Base-by-base conservation (phyloP, 2,113 vertebrate genomes). In the Hippolais icterina region DNA sequence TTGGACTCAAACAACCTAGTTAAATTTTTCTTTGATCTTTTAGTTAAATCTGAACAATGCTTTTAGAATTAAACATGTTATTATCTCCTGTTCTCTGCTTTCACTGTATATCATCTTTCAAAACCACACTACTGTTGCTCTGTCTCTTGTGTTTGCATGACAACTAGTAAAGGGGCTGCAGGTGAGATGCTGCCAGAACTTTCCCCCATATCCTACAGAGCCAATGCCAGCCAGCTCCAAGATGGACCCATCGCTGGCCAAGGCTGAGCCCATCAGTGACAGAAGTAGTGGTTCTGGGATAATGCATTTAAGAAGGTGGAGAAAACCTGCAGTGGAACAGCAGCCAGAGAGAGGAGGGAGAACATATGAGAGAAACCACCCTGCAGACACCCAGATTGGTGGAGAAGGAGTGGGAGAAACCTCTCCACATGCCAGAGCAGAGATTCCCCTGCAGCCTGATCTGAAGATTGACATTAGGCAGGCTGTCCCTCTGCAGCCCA, bases 241-340 rank as follows among this genome's bases (percentile, higher is more conserved):
- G 12, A 8, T 0, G 0, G 13, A 25, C 4, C 7, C 0, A 0
- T 3, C 1, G 5, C 22, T 28, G 25, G 12, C 35, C 28, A 42
- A 81, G 10, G 13, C 9, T 0, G 2, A 81, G 21, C 6, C 25
- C 4, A 7, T 47, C 35, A 28, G 14, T 2, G 6, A 37, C 0
- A 1, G 9, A n/a, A 13, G 16, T 8, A 61, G 9, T 4, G 2
- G 1, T 9, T 57, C 18, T 53, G 21, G 4, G 10, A 24, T 20
- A 35, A 18, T 0, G 3, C 5, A 9, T 15, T 44, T 60, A 60
- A 52, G 53, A 53, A 77, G 16, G 11, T 7, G 11, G 15, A 39
- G 5, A 17, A 66, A 66, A 33, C 27, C 2, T 42, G 11, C 29
- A 21, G 8, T 6, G 4, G 0, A 54, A 4, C 12, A 54, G 25